Evolutionary conservation across 1,140 invertebrate genomes (phyloP), one percentile per base, ranked within the genome.

Genomic region (Trinorchestia longiramus): DNA sequence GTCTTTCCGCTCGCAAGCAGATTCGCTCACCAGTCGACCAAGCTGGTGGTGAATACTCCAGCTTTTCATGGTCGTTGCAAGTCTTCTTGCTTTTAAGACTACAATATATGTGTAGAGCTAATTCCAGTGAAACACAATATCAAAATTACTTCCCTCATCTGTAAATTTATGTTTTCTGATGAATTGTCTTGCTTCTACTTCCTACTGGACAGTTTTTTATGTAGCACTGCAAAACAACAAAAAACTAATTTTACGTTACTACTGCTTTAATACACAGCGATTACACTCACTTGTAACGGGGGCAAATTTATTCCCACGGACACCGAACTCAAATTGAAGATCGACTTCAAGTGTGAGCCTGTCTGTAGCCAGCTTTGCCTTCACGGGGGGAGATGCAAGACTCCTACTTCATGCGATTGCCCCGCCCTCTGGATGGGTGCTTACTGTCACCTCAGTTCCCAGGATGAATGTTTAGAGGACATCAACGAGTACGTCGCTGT

Each of bases 381-480:
- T 1, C 15, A 94, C 44, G 43, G 44, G 6, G 92, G 92, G 3
- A 40, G 4, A 8, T 94, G 92, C 43, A 45, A 45, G 41, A 47
- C 43, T 19, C 92, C 92, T 11, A 8, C 4, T 4, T 94, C 43
- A 15, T 94, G 92, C 92, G 92, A 94, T 3, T 94, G 92, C 44
- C 43, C 92, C 17, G 0, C 6, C 23, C 36, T 11, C 36, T 94
- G 92, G 92, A 94, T 94, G 92, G 92, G 92, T 8, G 92, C 92
- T 8, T 42, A 6, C 6, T 94, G 92, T 40, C 43, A 94, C 17
- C 92, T 94, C 44, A 47, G 47, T 47, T 40, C 43, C 0, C 43
- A 94, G 36, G 92, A 94, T 4, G 28, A 44, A 45, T 94, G 92
- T 94, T n/a, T 45, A n/a, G 92, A 94, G 44, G 44, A 94, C 92